Percentiles rank a stretch among this genome's conserved stretches.
Conservation (phyloP, 2,797 vertebrate genomes). For the Hemibagrus guttatus region DNA sequence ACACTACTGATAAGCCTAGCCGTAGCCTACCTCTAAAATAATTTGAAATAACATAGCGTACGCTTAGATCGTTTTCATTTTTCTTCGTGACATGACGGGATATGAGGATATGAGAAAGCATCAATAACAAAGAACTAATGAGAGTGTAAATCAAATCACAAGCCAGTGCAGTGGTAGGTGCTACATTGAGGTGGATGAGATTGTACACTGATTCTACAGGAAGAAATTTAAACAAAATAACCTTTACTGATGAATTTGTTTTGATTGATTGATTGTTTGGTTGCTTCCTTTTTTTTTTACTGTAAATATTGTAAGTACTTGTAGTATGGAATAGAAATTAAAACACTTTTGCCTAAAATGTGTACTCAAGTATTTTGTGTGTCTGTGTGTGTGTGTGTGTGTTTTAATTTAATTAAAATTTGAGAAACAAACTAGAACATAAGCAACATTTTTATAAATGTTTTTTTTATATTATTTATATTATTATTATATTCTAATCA, state of each 20-base stretch:
- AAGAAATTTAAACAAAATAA: conserved; percentile 57
- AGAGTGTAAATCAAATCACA: not conserved
- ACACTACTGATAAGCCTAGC: conserved; percentile 50
- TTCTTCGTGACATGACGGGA: not conserved
- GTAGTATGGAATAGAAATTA: conserved; percentile 68
- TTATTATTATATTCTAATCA: too few species aligned
- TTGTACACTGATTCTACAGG: conserved; percentile 52
- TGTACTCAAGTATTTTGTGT: not conserved
- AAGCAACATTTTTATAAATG: too few species aligned
- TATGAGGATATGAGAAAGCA: not conserved
- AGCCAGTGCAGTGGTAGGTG: conserved; percentile 52
- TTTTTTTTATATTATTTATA: too few species aligned
- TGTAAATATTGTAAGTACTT: conserved; percentile 73
- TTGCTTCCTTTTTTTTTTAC: conserved; percentile 64
- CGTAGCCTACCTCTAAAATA: conserved; percentile 56
- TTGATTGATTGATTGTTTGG: conserved; percentile 18
- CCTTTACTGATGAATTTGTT: conserved; percentile 46
- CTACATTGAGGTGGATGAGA: conserved; percentile 61
- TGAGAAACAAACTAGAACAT: not conserved
- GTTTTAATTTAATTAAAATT: not conserved
- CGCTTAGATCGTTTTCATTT: conserved; percentile 33
- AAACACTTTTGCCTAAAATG: conserved; percentile 58
- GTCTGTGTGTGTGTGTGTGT: not conserved
- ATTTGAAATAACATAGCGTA: conserved; percentile 30
- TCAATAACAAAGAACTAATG: conserved; percentile 39